These are phyloP conservation scores for Drosophila suzukii DNA, from an alignment of 1,140 invertebrate species.

Conservation along the genomic window DNA sequence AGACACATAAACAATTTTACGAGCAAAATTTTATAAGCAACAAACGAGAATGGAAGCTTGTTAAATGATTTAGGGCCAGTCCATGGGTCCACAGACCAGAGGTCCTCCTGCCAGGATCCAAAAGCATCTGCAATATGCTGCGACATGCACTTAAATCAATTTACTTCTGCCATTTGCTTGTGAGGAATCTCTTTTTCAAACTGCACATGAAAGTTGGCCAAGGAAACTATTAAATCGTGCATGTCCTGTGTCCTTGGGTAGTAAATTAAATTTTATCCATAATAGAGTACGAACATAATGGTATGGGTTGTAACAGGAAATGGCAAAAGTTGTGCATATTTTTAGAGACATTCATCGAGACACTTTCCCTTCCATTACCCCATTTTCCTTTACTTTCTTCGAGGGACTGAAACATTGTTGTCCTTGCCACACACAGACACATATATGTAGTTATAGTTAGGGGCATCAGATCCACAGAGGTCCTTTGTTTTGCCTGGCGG, in stretches of 20 bases:
- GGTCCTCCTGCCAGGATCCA: background rate
- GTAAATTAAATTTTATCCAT: slow-evolving; percentile 78
- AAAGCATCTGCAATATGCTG: slow-evolving; percentile 58
- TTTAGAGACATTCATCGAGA: slow-evolving; percentile 38
- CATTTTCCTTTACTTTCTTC: slow-evolving; percentile 22
- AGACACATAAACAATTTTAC: slow-evolving; percentile 71
- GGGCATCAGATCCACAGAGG: background rate
- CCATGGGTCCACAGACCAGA: background rate
- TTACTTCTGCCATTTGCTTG: slow-evolving; percentile 54
- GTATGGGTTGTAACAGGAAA: background rate
- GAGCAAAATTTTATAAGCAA: slow-evolving; percentile 57
- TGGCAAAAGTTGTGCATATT: slow-evolving; percentile 71
- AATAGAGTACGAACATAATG: slow-evolving; percentile 67
- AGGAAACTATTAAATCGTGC: slow-evolving; percentile 67
- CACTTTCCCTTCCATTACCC: background rate
- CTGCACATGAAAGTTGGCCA: slow-evolving; percentile 46
- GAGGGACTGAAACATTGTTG: slow-evolving; percentile 16
- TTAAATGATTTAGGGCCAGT: slow-evolving; percentile 70
- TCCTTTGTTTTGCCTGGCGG: slow-evolving; percentile 28
- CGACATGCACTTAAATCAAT: slow-evolving; percentile 82
- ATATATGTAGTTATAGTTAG: slow-evolving; percentile 9
- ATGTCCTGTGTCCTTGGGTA: slow-evolving; percentile 47
- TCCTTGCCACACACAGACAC: slow-evolving; percentile 12
- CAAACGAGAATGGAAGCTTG: slow-evolving; percentile 60
- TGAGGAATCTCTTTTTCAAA: slow-evolving; percentile 50